These are phyloP conservation scores for Daboia siamensis DNA, from an alignment of 2,113 vertebrate species.

Conservation along the genomic window DNA sequence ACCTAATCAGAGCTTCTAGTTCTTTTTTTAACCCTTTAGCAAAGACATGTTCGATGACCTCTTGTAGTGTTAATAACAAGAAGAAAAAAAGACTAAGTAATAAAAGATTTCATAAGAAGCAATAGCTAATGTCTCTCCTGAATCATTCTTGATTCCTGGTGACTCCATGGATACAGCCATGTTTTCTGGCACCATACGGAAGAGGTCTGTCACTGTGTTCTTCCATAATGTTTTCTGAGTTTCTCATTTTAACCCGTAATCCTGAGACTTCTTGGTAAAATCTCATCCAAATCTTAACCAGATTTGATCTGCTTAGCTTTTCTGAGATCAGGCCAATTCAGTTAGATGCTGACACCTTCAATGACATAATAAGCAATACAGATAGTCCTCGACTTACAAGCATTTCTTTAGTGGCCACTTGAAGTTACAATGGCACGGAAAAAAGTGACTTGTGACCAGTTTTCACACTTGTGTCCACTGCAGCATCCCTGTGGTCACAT, in stretches of 20 bases:
- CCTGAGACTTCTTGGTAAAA: background rate
- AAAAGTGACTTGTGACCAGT: background rate
- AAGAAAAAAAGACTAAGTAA: constrained; percentile 31
- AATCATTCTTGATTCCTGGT: background rate
- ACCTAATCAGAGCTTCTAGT: background rate
- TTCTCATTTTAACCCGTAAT: background rate
- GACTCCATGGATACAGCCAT: background rate
- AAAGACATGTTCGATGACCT: constrained; percentile 22
- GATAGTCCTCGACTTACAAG: background rate
- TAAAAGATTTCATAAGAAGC: constrained; percentile 8
- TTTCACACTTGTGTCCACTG: background rate
- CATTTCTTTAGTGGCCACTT: background rate
- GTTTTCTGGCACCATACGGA: background rate
- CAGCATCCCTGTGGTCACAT: background rate
- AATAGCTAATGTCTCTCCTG: background rate
- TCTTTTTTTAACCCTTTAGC: constrained; percentile 12
- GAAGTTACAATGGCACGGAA: background rate
- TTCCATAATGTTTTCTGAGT: background rate
- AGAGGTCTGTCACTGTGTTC: background rate
- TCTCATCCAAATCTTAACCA: background rate
- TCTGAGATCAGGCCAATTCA: background rate
- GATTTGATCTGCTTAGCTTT: background rate
- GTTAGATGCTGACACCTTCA: background rate
- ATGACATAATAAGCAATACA: background rate
- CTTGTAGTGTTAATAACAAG: constrained; percentile 1